Conservation (phyloP, 2,888 invertebrate species). For the Amphipoea lucens region DNA sequence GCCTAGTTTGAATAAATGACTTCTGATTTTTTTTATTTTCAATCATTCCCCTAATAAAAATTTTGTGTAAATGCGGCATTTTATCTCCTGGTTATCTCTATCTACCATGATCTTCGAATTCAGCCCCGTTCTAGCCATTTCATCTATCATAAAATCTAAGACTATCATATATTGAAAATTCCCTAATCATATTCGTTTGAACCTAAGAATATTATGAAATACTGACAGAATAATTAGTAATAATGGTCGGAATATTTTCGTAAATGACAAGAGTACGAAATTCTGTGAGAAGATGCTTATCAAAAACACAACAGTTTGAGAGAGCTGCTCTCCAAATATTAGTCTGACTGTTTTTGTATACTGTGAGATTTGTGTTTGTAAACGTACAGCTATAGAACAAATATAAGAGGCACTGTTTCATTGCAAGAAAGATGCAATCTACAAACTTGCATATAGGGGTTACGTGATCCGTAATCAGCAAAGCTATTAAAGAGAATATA, state of each 20-base stretch:
- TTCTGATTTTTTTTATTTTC: too few relatives aligned
- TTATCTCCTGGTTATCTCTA: neutral
- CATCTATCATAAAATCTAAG: neutral
- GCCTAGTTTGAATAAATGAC: too few relatives aligned
- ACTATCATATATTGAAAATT: neutral
- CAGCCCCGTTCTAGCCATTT: neutral
- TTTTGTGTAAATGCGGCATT: neutral
- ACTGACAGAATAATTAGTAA: neutral
- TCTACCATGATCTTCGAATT: neutral
- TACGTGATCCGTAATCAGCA: constrained; percentile 49
- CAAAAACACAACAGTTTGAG: neutral
- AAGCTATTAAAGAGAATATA: constrained; percentile 42
- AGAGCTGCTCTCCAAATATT: neutral
- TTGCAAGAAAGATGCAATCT: neutral
- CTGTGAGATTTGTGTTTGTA: neutral
- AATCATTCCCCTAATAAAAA: too few relatives aligned
- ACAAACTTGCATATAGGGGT: constrained; percentile 41
- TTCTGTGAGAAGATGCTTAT: neutral
- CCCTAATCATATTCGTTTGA: neutral
- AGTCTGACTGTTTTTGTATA: neutral
- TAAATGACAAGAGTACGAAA: neutral
- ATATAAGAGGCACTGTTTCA: neutral
- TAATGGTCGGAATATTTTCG: neutral
- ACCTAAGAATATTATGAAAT: neutral
- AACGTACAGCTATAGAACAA: neutral